Base-by-base conservation (phyloP, 92 coral and sea anemone species). In the Epizoanthus scotinus region DNA sequence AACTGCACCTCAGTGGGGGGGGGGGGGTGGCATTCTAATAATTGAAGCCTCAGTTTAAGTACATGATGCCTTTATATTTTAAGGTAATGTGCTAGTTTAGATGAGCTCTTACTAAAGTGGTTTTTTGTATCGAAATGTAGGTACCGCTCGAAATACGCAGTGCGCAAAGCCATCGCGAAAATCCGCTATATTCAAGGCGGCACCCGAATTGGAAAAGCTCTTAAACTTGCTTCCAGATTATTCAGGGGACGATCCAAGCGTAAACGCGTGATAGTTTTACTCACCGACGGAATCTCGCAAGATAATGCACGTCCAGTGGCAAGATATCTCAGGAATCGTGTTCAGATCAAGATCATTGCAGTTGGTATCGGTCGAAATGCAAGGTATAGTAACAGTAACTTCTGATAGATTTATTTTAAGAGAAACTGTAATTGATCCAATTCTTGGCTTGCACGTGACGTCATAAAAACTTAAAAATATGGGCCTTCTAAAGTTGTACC, bases 271-370 rank as follows among this genome's bases (percentile, higher is more conserved):
- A 27, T 75, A 27, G 61, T 91, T 3, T 22, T 75, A 5, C 19
- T 92, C 52, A 87, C 90, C 10, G 93, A 67, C 66, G 97, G 94
- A n/a, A 78, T 13, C 14, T 69, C 94, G 2, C 69, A 71, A 13
- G 97, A 92, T 47, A 82, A 89, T 57, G 85, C 89, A 13, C 63
- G 70, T 3, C 72, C 40, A 27, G 89, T 88, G 2, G 83, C 86
- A 15, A 70, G 73, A 6, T 81, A 34, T 28, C 87, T 92, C n/a
- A 91, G 87, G 63, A 69, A 28, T 38, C 73, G 78, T 28, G 69
- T 78, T 17, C 71, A 83, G 22, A 63, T 83, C 49, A 36, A 21
- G 13, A 38, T 59, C 21, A 3, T 75, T 36, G 68, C 54, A 2
- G 24, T 59, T 38, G 81, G 55, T 1, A 75, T 75, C 26, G 81